A percentile compares a stretch with the other conserved stretches of the same genome.
Conservation (phyloP, 2,113 vertebrate species). For the Nicator chloris region DNA sequence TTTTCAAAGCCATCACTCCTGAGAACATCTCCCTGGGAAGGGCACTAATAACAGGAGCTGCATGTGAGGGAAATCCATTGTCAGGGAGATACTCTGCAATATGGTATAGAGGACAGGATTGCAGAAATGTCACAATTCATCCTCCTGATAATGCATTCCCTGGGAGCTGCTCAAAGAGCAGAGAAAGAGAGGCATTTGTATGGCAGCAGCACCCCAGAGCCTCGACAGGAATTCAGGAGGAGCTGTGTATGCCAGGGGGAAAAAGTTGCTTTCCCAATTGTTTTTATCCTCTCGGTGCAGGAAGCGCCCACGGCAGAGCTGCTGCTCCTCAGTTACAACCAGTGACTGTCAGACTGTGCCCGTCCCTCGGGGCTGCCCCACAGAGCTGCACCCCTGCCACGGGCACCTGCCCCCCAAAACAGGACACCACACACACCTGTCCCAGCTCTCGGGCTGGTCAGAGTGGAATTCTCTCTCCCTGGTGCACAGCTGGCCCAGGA, state of each 20-base stretch:
- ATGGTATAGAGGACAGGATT: not conserved
- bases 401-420: not conserved
- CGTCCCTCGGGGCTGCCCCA: not conserved
- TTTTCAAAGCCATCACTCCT: constrained; percentile 4
- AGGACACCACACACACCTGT: not conserved
- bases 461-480: not conserved
- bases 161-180: not conserved
- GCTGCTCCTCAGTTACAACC: not conserved
- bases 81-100: not conserved
- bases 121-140: constrained; percentile 2
- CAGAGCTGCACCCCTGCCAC: not conserved
- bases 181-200: not conserved
- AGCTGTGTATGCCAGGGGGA: not conserved
- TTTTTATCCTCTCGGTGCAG: not conserved
- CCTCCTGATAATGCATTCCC: constrained; percentile 19
- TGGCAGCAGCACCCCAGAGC: not conserved
- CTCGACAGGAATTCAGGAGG: not conserved
- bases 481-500: rapidly evolving
- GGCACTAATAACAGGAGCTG: not conserved
- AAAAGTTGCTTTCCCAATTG: not conserved
- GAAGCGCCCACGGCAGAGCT: not conserved
- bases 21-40: not conserved
- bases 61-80: constrained; percentile 14
- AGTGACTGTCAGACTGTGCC: no score
- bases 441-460: not conserved